Evolutionary conservation across 2,888 invertebrate species (phyloP), one percentile per base, ranked within the genome.

Genomic region (Creontiades dilutus): DNA sequence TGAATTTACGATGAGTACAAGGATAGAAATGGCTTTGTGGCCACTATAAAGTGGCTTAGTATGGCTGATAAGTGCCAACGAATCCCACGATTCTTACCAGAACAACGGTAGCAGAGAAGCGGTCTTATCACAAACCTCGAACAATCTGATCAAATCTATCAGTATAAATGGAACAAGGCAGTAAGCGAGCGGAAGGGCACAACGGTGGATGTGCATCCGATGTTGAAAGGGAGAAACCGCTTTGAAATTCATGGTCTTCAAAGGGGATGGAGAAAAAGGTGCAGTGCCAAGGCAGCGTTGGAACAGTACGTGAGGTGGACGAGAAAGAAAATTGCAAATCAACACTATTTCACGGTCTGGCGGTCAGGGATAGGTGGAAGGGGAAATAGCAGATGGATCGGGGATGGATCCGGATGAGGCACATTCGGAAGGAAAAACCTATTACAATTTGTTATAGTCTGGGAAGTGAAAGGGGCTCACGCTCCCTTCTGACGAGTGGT

Each of bases 321-420:
- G 68, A 13, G 86, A 61, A 48, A 46, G 86, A 86, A 86, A 86
- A 86, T 86, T 86, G 86, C 86, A 86, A 86, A 86, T 86, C 86
- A 86, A 86, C 86, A 86, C 86, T 86, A 86, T 86, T 86, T 86
- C 86, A 86, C 86, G 86, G 86, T 86, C 86, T 86, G 75, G 19
- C 47, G 86, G 27, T 23, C 46, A 23, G n/a, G 75, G 86, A 19
- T 86, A 68, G n/a, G 75, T 68, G 86, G 75, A 75, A 75, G 11
- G 86, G 68, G 48, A 37, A 55, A 85, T 85, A 19, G 85, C 86
- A 86, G 86, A 86, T 86, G 75, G 86, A 86, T 85, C 85, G 85
- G 57, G 48, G 82, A 82, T 48, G 85, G 85, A 85, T 75, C 86
- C 47, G 75, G 75, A 86, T 75, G 86, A 86, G 48, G 86, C 61